Evolutionary conservation across 2,797 vertebrate species (phyloP), one percentile per base, ranked within the genome.

Genomic region (Manis javanica): DNA sequence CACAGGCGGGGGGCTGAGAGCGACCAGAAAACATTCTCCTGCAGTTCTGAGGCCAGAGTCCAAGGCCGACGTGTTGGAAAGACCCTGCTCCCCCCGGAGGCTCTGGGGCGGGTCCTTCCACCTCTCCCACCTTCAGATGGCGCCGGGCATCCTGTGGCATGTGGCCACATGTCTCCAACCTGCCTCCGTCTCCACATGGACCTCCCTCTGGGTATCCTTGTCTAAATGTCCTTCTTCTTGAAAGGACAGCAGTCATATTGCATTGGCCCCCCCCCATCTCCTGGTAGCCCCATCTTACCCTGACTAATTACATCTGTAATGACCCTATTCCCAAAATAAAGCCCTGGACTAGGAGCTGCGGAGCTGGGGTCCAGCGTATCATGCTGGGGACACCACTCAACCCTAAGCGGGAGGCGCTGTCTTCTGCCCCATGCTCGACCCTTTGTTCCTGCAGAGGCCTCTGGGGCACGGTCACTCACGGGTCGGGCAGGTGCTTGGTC

Each of bases 321-420:
- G n/a, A 51, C 61, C 31, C 23, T 68, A 4, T 29, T 53, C 15
- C 82, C 46, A 3, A 34, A 16, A 26, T 5, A 7, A 68, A 19
- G 5, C 19, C 23, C n/a, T 2, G 2, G 1, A 0, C 46, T 51
- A 7, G 39, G 66, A 24, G 23, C 39, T 18, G 64, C 64, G 31
- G 42, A 21, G 6, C 0, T 2, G 0, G 21, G 13, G 21, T 24
- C 34, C 21, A 15, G 16, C 31, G 10, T 0, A 0, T 49, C 42
- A 63, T 19, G 23, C 19, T 8, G 59, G 57, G 26, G 42, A 49
- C 29, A 19, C 29, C 18, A 9, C 19, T 31, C 71, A 19, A 10
- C 71, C 15, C 42, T 46, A 11, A 19, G 31, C 4, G 51, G 5
- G 71, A 68, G 11, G 21, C 10, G 1, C 4, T 4, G 13, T n/a